Evolutionary conservation across 1,140 invertebrate species (phyloP).

Genomic region (Habropoda laboriosa): DNA sequence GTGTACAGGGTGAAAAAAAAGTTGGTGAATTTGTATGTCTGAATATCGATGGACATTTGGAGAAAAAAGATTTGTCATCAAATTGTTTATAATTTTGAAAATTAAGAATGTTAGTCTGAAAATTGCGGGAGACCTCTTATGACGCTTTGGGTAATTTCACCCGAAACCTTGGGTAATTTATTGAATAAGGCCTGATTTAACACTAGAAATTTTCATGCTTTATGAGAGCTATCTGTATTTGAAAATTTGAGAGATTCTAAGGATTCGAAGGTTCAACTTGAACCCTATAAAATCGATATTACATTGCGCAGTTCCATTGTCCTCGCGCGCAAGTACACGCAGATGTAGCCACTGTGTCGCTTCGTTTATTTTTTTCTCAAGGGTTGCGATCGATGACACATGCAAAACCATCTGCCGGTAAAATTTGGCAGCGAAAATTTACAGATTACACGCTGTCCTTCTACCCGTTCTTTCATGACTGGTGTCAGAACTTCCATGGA

Average conservation of each 20-base stretch:
- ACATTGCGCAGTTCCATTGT: not conserved
- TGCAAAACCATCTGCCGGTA: conserved; percentile 11
- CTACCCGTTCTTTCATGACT: not conserved
- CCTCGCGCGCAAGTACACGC: not conserved
- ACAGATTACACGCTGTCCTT: conserved; percentile 4
- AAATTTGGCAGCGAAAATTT: conserved; percentile 8
- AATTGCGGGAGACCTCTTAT: no score
- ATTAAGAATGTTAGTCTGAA: no score
- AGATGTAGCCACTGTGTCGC: not conserved
- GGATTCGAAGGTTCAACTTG: not conserved
- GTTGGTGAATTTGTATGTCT: no score
- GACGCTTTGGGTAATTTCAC: no score
- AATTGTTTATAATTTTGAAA: no score
- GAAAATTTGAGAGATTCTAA: not conserved
- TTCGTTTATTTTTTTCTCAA: not conserved
- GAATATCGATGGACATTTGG: no score
- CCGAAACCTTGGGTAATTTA: no score
- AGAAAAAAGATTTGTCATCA: no score
- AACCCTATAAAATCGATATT: conserved; percentile 4
- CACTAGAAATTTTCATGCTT: no score
- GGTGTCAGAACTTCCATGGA: not conserved
- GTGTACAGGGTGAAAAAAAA: no score
- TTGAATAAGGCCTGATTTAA: no score
- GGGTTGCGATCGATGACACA: not conserved
- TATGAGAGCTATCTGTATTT: no score